phyloP scores from a whole-genome alignment of 2,113 vertebrate species.

The Dryoscopus gambensis region DNA sequence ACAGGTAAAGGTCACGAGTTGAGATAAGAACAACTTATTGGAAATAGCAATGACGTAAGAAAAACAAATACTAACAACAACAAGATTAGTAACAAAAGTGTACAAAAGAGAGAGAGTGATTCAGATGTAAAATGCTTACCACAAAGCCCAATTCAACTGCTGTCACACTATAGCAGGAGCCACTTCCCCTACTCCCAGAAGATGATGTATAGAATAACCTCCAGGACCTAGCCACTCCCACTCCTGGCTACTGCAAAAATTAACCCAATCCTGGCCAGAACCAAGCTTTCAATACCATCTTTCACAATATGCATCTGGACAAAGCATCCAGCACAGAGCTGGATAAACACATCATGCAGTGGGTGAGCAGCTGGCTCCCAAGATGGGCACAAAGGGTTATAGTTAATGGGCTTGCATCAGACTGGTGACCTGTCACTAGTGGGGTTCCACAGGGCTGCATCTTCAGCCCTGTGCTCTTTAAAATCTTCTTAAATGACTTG shows the following conservation, averaged over 20 bases:
- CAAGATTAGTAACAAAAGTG: not conserved
- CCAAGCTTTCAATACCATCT: not conserved
- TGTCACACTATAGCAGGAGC: not conserved
- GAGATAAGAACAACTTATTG: not conserved
- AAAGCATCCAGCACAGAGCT: not conserved
- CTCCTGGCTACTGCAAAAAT: not conserved
- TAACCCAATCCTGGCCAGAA: not conserved
- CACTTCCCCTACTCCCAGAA: not conserved
- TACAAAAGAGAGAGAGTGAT: not conserved
- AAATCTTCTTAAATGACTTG: not conserved
- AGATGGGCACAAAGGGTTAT: not conserved
- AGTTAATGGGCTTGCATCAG: not conserved
- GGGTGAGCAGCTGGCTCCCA: not conserved
- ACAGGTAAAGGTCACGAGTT: not conserved
- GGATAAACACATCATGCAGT: not conserved
- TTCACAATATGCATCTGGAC: not conserved
- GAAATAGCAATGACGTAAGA: not conserved
- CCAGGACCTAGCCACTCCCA: too few relatives aligned
- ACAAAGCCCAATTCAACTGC: not conserved
- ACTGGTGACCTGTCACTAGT: not conserved
- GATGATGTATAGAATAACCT: not conserved
- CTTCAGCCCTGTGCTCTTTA: not conserved
- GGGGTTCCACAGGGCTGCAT: not conserved
- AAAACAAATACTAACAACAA: not conserved
- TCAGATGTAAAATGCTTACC: not conserved